Conservation (phyloP, 1,140 invertebrate genomes). For the Drosophila elegans region DNA sequence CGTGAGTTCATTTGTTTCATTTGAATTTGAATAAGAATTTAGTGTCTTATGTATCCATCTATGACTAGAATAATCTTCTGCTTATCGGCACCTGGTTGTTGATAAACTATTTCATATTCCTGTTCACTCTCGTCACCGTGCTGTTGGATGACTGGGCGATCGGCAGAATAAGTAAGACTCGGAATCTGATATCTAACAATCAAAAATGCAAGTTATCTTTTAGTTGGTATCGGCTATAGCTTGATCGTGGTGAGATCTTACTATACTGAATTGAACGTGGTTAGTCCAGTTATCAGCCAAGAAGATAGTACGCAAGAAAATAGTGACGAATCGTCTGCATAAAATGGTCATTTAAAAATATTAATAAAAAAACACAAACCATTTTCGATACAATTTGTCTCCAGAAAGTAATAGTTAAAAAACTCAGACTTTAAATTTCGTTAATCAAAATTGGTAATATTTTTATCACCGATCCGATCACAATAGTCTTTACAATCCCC, state of each 20-base stretch:
- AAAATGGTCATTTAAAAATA: not conserved
- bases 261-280: slow-evolving; percentile 7
- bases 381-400: too few relatives aligned
- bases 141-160: slow-evolving; percentile 15
- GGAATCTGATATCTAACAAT: not conserved
- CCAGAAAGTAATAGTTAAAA: too few relatives aligned
- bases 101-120: slow-evolving; percentile 24
- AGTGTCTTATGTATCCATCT: not conserved
- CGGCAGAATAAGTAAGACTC: slow-evolving; percentile 12
- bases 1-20: slow-evolving; percentile 1
- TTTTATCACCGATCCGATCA: slow-evolving; percentile 1
- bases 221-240: slow-evolving; percentile 13
- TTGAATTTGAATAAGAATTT: too few relatives aligned
- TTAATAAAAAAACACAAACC: too few relatives aligned
- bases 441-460: not conserved
- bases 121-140: slow-evolving; percentile 33
- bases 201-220: not conserved
- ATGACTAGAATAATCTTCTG: slow-evolving; percentile 4
- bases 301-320: not conserved
- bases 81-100: slow-evolving; percentile 24
- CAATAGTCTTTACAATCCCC: not conserved
- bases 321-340: not conserved
- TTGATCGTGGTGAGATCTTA: slow-evolving; percentile 33
- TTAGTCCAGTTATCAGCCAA: not conserved
- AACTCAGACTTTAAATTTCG: too few relatives aligned